Conservation (phyloP, 2,797 vertebrate species). For the Argya squamiceps region DNA sequence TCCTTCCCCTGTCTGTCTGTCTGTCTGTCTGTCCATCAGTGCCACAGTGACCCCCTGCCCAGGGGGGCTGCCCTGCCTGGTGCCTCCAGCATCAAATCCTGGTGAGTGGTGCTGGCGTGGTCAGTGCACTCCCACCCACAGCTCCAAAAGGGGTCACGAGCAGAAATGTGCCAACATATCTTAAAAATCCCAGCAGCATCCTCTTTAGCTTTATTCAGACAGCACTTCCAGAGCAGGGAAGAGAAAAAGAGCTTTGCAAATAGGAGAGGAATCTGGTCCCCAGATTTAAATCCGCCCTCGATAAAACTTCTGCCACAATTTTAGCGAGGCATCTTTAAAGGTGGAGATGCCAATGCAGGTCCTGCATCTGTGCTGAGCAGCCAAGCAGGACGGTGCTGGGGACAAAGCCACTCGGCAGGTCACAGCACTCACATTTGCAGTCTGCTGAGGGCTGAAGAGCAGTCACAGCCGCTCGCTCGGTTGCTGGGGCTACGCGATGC, state of each 20-base stretch:
- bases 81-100: not conserved
- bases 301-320: rapidly evolving
- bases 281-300: not conserved
- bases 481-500: not conserved
- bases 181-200: not conserved
- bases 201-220: not conserved
- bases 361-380: not conserved
- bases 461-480: rapidly evolving
- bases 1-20: not conserved
- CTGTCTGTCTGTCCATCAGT: not conserved
- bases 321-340: rapidly evolving
- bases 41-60: not conserved
- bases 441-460: not conserved
- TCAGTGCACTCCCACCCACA: not conserved
- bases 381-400: not conserved
- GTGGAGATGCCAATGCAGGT: rapidly evolving
- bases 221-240: not conserved
- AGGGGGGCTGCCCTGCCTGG: not conserved
- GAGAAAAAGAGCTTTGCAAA: not conserved
- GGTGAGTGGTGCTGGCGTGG: rapidly evolving
- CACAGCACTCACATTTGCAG: not conserved
- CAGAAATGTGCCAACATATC: not conserved
- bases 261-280: not conserved
- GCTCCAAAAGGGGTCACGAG: rapidly evolving
- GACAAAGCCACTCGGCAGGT: not conserved